Base-by-base conservation (phyloP, 1,140 invertebrate genomes). In the Ylistrum balloti region DNA sequence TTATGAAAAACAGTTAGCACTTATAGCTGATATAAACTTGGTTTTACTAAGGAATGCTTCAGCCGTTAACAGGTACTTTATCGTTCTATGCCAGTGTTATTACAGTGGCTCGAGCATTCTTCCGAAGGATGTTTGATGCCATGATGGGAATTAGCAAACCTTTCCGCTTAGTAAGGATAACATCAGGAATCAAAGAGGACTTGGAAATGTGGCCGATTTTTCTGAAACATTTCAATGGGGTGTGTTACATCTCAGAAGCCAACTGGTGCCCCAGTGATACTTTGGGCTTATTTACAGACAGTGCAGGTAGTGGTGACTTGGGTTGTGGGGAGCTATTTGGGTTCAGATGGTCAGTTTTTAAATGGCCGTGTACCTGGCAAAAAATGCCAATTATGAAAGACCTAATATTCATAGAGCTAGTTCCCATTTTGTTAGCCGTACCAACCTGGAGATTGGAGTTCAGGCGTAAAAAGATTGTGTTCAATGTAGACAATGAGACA, bases 191-290 rank as follows among this genome's bases (percentile, higher is more conserved):
- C 38, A 86, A 74, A 20, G 87, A 89, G 34, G 90, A 92, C 56
- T 87, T 91, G 3, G 10, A 35, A 45, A 15, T 90, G 45, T 91
- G 89, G 88, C 33, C 88, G 1, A 20, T 33, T 32, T 92, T 91
- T 90, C 85, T 90, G n/a, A 33, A 90, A 7, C 33, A 38, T 3
- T 91, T 91, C 87, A 90, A 91, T 85, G 88, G 89, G 9, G 17
- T n/a, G 9, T 33, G 11, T 86, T 41, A 48, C 45, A 86, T 90
- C 33, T 34, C 33, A 10, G 74, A 88, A 10, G 3, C 33, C 28
- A 33, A 34, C 7, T 92, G 92, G 89, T 17, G 0, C 10, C 32
- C 17, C 87, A 28, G 85, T n/a, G n/a, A n/a, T n/a, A n/a, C 38
- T 41, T 2, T 89, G 9, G 5, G 86, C 2, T 86, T 89, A 13